A percentile compares a stretch with the other conserved stretches of the same genome.
Evolutionary conservation across 2,888 invertebrate genomes (phyloP).

Genomic region (Amphipoea lucens): DNA sequence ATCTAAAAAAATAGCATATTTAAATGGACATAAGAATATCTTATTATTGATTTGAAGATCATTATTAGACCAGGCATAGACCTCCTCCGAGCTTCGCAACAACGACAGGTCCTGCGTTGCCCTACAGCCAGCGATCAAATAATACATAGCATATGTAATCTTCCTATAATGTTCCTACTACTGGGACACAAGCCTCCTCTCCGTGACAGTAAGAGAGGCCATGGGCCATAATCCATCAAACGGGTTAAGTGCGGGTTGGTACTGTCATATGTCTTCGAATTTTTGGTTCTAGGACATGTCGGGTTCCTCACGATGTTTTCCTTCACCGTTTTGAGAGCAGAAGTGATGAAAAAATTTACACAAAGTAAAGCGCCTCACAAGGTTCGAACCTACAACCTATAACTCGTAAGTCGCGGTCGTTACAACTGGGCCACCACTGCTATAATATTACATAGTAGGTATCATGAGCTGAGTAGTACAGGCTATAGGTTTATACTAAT

Average conservation of each 20-base stretch:
- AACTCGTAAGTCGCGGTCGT: background rate
- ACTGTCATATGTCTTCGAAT: no score
- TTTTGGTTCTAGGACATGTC: no score
- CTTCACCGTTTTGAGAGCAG: no score
- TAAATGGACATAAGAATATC: background rate
- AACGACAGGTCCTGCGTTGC: background rate
- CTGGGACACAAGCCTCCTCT: no score
- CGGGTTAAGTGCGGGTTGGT: no score
- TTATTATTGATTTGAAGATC: background rate
- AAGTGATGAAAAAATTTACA: no score
- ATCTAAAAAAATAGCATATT: background rate
- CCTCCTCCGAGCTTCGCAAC: no score
- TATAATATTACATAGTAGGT: background rate
- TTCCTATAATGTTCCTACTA: no score
- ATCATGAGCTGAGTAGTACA: background rate
- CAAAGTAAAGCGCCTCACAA: background rate
- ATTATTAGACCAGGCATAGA: no score
- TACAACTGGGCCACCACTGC: background rate
- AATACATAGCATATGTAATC: background rate
- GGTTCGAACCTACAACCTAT: background rate
- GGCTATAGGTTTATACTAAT: background rate
- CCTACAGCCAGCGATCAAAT: background rate
- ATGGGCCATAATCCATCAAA: no score
- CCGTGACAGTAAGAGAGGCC: no score
- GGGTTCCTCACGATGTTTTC: no score